Conservation (phyloP, 1,140 invertebrate species). For the Frieseomelitta varia region DNA sequence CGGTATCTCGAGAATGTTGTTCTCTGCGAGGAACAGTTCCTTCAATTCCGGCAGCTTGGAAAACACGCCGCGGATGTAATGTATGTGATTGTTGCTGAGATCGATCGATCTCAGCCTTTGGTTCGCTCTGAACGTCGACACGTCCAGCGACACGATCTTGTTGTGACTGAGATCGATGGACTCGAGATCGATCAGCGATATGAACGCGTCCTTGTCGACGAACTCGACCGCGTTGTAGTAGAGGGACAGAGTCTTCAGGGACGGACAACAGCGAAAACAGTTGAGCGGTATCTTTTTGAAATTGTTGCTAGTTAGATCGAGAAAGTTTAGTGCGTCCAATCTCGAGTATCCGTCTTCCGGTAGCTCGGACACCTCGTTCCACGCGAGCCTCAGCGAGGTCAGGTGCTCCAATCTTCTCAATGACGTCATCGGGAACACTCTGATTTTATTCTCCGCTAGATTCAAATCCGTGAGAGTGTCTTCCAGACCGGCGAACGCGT, state of each 20-base stretch:
- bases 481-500: constrained; percentile 92
- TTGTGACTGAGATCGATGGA: constrained; percentile 94
- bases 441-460: constrained; percentile 92
- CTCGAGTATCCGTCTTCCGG: constrained; percentile 87
- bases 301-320: constrained; percentile 94
- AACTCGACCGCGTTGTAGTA: constrained; percentile 92
- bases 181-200: constrained; percentile 88
- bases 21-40: constrained; percentile 93
- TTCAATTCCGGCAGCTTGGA: constrained; percentile 89
- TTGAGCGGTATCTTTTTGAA: constrained; percentile 89
- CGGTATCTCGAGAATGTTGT: constrained; percentile 93
- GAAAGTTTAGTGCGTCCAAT: constrained; percentile 87
- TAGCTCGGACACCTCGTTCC: constrained; percentile 90
- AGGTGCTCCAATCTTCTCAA: constrained; percentile 89
- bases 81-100: constrained; percentile 94
- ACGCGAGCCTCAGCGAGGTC: constrained; percentile 88
- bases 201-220: constrained; percentile 90
- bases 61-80: constrained; percentile 91
- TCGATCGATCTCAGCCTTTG: constrained; percentile 90
- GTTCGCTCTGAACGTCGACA: constrained; percentile 88
- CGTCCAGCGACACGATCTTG: constrained; percentile 89
- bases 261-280: constrained; percentile 90
- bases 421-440: constrained; percentile 90
- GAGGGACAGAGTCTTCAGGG: constrained; percentile 90
- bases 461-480: constrained; percentile 90